Conservation (phyloP, 1,140 invertebrate species). For the Aphaenogaster ashmeadi region DNA sequence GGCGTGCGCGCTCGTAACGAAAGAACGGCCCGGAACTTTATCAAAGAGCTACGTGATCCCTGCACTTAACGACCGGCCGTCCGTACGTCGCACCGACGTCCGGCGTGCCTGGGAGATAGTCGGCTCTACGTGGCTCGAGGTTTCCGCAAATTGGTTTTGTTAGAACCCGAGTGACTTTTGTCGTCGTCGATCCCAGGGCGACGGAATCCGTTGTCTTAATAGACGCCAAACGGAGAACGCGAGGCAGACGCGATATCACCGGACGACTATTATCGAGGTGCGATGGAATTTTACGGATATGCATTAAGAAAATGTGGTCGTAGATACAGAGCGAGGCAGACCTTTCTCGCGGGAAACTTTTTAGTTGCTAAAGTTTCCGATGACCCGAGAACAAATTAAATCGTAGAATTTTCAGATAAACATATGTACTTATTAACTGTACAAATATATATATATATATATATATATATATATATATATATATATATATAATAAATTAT, state of each 20-base stretch:
- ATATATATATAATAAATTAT: not conserved
- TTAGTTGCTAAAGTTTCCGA: not conserved
- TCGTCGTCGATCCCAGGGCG: constrained; percentile 36
- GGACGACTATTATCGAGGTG: constrained; percentile 8
- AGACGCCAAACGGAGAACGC: not conserved
- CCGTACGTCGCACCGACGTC: constrained; percentile 55
- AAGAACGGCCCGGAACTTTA: constrained; percentile 77
- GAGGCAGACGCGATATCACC: not conserved
- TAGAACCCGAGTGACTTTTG: constrained; percentile 69
- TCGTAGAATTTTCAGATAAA: not conserved
- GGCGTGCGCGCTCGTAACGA: constrained; percentile 72
- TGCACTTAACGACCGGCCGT: constrained; percentile 75
- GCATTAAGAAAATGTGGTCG: constrained; percentile 36
- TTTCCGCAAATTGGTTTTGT: constrained; percentile 77
- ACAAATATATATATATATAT: not conserved
- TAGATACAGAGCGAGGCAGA: constrained; percentile 1
- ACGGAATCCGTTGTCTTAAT: constrained; percentile 22
- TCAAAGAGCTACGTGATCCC: constrained; percentile 78
- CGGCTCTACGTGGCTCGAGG: constrained; percentile 70
- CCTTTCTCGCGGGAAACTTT: constrained; percentile 13
- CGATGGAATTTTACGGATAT: constrained; percentile 15
- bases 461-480: not conserved
- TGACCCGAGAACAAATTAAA: constrained; percentile 15
- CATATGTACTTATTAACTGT: not conserved
- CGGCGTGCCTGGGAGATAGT: constrained; percentile 64